Evolutionary conservation across 2,113 vertebrate species (phyloP), one percentile per base, ranked within the genome.

Genomic region (Riparia riparia): DNA sequence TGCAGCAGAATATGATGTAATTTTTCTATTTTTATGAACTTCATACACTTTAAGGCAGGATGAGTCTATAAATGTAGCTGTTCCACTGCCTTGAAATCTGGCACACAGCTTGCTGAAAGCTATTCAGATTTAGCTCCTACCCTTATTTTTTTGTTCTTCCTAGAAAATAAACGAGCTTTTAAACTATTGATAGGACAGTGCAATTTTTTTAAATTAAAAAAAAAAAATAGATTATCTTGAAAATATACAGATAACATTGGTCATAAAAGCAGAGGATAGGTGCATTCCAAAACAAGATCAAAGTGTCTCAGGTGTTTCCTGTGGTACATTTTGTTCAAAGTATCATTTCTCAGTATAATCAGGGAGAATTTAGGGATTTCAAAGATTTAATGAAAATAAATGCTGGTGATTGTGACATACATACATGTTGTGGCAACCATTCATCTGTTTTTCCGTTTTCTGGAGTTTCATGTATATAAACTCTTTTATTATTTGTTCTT

Each of bases 1-100:
- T 78, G 71, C 86, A 96, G 88, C 90, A 90, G 88, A 92, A 92
- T 89, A 78, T 95, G 93, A 94, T 56, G 92, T 76, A 88, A 88
- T 83, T 93, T 88, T 93, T 82, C 95, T 94, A 90, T 93, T 96
- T 96, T 97, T 94, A 57, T 64, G 31, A 44, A 37, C 28, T 88
- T 90, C 54, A 34, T 86, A 57, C 63, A 70, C 44, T 94, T 86
- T 66, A 91, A 93, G 68, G 63, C 72, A 96, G 41, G 65, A 66
- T 69, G 69, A 96, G 31, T 86, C 68, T 96, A 56, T 82, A 74
- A 89, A 92, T 86, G 60, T 72, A 65, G 37, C n/a, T 92, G 34
- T 86, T 94, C 74, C 7, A n/a, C 28, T 93, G 47, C 29, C 60
- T 96, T 72, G 84, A 90, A 95, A 92, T 95, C 69, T 95, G 88